Evolutionary conservation across 2,797 vertebrate genomes (phyloP), one percentile per base, ranked within the genome.

Genomic region (Anabacerthia variegaticeps): DNA sequence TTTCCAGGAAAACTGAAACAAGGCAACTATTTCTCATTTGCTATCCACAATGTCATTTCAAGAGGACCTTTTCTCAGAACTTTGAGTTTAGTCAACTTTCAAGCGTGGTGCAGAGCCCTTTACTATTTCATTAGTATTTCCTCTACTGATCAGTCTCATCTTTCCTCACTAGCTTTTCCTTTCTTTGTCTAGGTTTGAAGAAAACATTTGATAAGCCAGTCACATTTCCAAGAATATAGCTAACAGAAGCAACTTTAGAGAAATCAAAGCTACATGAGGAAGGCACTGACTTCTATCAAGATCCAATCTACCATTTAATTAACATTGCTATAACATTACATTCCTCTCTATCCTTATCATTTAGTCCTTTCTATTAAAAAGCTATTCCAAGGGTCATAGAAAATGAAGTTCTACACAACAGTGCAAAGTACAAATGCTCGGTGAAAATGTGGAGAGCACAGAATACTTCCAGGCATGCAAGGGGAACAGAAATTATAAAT

Each of bases 1-100:
- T 91, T 84, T 66, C 69, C 88, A 90, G 27, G 14, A 78, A 85
- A 92, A 46, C 3, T 36, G 34, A 95, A 76, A 78, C 36, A 84
- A 55, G 23, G 10, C 1, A 2, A 67, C 21, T 55, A 72, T 72
- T 62, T 88, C n/a, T 72, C 18, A 32, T 52, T 93, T 72, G 44
- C 20, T 78, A 27, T 32, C 43, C 43, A 66, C 88, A 92, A 66
- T 7, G 18, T 6, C 22, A 51, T 66, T 91, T 88, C 54, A 81
- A 68, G 41, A 54, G 27, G 83, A 49, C 5, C 2, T 84, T 88
- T 65, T 68, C 49, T 9, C 77, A 30, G 19, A 92, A 75, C 7
- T 28, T 49, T 24, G 22, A 72, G 36, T 65, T 78, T 59, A 72
- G 32, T 24, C 16, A 75, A 58, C 24, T 52, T 83, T 44, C 18